Evolutionary conservation across 2,113 vertebrate genomes (phyloP).

Genomic region (Rallus limicola): DNA sequence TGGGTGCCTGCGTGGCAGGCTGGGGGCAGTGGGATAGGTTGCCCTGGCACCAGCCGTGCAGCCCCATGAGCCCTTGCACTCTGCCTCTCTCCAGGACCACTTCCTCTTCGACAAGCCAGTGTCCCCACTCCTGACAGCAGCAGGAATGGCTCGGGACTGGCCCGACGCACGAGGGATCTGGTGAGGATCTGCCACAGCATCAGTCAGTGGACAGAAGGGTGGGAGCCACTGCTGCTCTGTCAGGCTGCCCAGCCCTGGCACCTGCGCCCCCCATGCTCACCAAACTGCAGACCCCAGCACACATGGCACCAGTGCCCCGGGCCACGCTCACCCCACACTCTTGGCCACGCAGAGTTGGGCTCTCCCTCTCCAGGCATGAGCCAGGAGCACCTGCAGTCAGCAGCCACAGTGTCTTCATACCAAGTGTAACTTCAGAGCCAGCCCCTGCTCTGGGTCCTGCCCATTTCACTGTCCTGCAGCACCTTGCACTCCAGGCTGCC

Average conservation of each 20-base stretch:
- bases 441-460: not conserved
- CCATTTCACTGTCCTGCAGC: not conserved
- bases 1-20: not conserved
- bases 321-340: fast-evolving
- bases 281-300: fast-evolving
- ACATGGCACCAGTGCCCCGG: not conserved
- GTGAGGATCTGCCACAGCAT: conserved; percentile 49
- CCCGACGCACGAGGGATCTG: conserved; percentile 87
- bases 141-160: conserved; percentile 89
- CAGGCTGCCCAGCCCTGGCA: not conserved
- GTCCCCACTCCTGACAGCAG: conserved; percentile 82
- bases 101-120: conserved; percentile 88
- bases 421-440: not conserved
- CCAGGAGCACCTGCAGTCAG: not conserved
- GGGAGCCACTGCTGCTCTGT: not conserved
- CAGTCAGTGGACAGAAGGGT: not conserved
- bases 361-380: not conserved
- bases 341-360: not conserved
- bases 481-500: not conserved
- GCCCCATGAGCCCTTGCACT: not conserved
- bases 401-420: not conserved
- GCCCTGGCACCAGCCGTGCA: not conserved
- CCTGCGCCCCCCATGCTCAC: fast-evolving
- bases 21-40: not conserved
- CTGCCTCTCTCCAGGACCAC: conserved; percentile 77